Percentiles rank a stretch among this genome's conserved stretches.
Evolutionary conservation across 2,888 invertebrate genomes (phyloP).

Genomic region (Heliconius cydno): DNA sequence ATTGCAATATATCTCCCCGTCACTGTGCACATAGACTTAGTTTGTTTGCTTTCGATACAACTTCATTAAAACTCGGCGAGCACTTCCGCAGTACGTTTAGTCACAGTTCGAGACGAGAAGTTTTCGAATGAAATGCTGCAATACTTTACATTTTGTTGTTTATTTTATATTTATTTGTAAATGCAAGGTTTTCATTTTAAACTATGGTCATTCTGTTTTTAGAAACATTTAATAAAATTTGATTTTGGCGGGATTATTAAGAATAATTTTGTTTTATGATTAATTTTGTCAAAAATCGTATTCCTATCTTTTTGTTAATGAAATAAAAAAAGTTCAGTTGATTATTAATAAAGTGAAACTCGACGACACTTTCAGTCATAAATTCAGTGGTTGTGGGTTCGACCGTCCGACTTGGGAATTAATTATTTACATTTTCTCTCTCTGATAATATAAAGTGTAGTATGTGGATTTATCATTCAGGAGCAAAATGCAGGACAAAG

Average conservation of each 20-base stretch:
- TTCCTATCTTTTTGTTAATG: too few species aligned
- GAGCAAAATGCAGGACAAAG: neutral
- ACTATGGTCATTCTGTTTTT: neutral
- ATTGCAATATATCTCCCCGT: conserved; percentile 1
- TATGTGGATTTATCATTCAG: neutral
- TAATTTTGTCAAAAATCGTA: too few species aligned
- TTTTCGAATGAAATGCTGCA: conserved; percentile 36
- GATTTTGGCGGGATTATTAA: neutral
- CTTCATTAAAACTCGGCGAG: conserved; percentile 41
- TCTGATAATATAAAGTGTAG: too few species aligned
- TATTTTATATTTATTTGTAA: conserved; percentile 39
- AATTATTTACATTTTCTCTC: too few species aligned
- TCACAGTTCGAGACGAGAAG: conserved; percentile 34
- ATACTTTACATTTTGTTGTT: conserved; percentile 33
- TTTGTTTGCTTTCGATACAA: conserved; percentile 37
- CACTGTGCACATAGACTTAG: conserved; percentile 25
- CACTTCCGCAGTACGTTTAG: conserved; percentile 38
- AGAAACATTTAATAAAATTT: neutral
- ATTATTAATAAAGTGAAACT: too few species aligned
- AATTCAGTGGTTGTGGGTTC: too few species aligned
- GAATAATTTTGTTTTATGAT: too few species aligned
- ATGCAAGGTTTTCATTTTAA: conserved; percentile 21
- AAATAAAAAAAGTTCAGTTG: too few species aligned
- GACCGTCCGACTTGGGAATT: too few species aligned
- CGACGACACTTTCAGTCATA: too few species aligned